A percentile compares a stretch with the other conserved stretches of the same genome.
Evolutionary conservation across 2,113 vertebrate species (phyloP).

Genomic region (Hypanus sabinus): DNA sequence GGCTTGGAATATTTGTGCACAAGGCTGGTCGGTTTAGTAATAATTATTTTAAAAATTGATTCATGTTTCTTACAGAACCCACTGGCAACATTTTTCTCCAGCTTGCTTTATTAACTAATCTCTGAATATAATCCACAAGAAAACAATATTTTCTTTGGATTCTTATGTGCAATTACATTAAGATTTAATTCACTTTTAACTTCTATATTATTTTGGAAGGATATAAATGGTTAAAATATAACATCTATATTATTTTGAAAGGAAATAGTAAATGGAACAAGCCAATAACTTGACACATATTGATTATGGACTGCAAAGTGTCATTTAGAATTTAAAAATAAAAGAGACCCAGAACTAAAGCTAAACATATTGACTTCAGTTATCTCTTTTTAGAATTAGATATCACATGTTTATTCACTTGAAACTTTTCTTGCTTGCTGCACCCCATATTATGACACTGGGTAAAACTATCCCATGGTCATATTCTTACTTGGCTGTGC

Average conservation of each 20-base stretch:
- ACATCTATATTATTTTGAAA: neutral
- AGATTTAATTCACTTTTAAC: neutral
- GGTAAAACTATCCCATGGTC: neutral
- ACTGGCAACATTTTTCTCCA: neutral
- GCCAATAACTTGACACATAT: neutral
- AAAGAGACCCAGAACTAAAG: neutral
- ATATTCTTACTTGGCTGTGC: neutral
- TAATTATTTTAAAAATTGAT: neutral
- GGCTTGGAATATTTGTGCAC: neutral
- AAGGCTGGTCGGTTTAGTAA: neutral
- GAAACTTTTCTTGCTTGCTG: neutral
- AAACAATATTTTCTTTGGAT: slow-evolving; percentile 14
- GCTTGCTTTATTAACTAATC: slow-evolving; percentile 9
- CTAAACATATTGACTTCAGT: neutral
- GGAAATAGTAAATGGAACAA: neutral
- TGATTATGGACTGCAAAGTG: neutral
- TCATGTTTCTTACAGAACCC: neutral
- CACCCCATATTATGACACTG: too few species aligned
- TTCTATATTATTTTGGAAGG: neutral
- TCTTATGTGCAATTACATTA: slow-evolving; percentile 1
- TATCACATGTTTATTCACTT: neutral
- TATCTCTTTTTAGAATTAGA: neutral
- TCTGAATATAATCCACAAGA: neutral
- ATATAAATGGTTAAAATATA: neutral
- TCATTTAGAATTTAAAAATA: neutral